Evolutionary conservation across 2,888 invertebrate species (phyloP).

Genomic region (Coelogynopora nodosa): DNA sequence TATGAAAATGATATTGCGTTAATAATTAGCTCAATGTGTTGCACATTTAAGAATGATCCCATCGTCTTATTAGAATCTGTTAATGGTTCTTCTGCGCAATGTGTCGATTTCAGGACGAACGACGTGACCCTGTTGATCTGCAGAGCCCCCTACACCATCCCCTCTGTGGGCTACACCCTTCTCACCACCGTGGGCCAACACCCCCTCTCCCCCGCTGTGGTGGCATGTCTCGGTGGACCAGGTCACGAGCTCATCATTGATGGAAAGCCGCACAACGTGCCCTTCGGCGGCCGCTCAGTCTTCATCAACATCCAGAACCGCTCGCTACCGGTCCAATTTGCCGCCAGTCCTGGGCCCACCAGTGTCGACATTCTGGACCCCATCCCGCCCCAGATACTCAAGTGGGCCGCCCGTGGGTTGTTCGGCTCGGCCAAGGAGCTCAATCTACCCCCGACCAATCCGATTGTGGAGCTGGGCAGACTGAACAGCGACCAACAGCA

Average conservation of each 20-base stretch:
- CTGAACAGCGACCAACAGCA: background rate
- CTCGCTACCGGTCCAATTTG: conserved; percentile 16
- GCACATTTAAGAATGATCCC: too few species aligned
- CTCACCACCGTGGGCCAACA: conserved; percentile 63
- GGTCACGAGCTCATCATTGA: conserved; percentile 85
- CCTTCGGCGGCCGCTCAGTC: conserved; percentile 48
- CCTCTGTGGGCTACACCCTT: conserved; percentile 41
- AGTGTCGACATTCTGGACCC: conserved; percentile 33
- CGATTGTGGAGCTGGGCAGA: conserved; percentile 30
- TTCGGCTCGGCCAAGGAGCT: conserved; percentile 44
- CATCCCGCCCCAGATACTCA: conserved; percentile 42
- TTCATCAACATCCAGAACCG: conserved; percentile 30
- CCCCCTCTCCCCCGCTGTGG: conserved; percentile 52
- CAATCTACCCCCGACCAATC: conserved; percentile 42
- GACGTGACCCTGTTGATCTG: conserved; percentile 29
- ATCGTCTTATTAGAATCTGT: too few species aligned
- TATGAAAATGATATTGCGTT: too few species aligned
- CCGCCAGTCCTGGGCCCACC: background rate
- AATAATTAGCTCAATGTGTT: too few species aligned
- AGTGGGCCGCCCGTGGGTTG: conserved; percentile 39
- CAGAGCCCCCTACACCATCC: conserved; percentile 25
- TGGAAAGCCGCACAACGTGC: conserved; percentile 67
- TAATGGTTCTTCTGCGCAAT: too few species aligned
- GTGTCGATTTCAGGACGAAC: background rate
- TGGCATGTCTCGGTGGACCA: conserved; percentile 65